These are phyloP conservation scores for Morpho helenor DNA, from an alignment of 2,888 invertebrate species.

Conservation along the genomic window DNA sequence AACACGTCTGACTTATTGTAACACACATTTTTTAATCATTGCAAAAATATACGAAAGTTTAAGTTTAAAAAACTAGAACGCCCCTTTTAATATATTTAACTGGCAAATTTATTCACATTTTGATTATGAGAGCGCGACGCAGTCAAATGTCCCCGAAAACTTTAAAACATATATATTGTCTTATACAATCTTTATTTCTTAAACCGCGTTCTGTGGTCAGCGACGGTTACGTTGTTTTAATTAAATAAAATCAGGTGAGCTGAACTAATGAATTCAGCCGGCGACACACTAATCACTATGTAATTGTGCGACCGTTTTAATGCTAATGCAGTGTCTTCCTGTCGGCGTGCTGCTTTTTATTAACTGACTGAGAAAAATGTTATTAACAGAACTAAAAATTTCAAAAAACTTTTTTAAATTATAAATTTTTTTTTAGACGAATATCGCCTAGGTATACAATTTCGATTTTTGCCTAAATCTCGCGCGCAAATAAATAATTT, in stretches of 20 bases:
- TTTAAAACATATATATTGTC: neutral
- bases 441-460: no score
- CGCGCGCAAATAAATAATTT: no score
- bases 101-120: no score
- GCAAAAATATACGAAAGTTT: no score
- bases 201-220: constrained; percentile 13
- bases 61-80: no score
- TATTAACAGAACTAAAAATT: no score
- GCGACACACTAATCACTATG: constrained; percentile 71
- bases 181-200: constrained; percentile 1
- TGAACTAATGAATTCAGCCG: constrained; percentile 77
- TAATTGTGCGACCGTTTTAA: constrained; percentile 77
- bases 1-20: no score
- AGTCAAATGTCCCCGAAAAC: neutral
- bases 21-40: no score
- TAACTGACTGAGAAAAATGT: constrained; percentile 1
- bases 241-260: constrained; percentile 78
- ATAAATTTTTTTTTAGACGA: no score
- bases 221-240: constrained; percentile 41
- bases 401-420: no score
- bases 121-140: no score
- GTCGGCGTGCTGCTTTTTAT: constrained; percentile 29
- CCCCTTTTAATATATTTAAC: neutral
- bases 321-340: constrained; percentile 46
- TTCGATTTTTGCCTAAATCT: no score